Conservation (phyloP, 1,140 invertebrate species). For the Calliphora vicina region DNA sequence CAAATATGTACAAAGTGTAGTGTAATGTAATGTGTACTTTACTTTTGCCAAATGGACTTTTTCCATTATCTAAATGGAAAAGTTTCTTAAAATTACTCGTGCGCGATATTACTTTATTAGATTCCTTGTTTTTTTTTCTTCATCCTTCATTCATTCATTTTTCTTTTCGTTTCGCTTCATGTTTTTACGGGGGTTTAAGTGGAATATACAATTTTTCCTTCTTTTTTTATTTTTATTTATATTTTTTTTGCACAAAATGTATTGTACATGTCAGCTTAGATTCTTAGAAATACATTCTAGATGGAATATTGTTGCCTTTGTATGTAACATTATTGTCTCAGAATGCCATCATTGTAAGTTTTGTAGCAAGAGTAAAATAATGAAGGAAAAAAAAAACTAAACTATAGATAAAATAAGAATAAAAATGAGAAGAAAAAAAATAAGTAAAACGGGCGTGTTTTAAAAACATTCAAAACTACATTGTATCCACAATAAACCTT, state of each 20-base stretch:
- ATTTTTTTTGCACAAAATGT: neutral
- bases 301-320: too few species aligned
- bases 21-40: neutral
- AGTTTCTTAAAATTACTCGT: conserved; percentile 41
- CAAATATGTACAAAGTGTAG: conserved; percentile 3
- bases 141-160: neutral
- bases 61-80: conserved; percentile 64
- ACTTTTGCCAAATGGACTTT: conserved; percentile 56
- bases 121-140: conserved; percentile 2
- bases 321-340: conserved; percentile 9
- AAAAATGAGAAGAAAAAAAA: too few species aligned
- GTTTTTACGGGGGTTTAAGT: neutral
- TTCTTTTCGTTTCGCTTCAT: neutral
- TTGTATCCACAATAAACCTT: too few species aligned
- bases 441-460: too few species aligned
- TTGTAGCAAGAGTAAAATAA: neutral
- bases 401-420: too few species aligned
- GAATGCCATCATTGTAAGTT: neutral
- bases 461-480: too few species aligned
- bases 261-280: neutral
- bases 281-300: neutral
- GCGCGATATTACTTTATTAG: conserved; percentile 38
- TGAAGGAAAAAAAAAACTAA: neutral
- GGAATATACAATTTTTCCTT: neutral
- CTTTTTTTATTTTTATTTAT: too few species aligned